Evolutionary conservation across 2,888 invertebrate species (phyloP).

Genomic region (Congeria kusceri): DNA sequence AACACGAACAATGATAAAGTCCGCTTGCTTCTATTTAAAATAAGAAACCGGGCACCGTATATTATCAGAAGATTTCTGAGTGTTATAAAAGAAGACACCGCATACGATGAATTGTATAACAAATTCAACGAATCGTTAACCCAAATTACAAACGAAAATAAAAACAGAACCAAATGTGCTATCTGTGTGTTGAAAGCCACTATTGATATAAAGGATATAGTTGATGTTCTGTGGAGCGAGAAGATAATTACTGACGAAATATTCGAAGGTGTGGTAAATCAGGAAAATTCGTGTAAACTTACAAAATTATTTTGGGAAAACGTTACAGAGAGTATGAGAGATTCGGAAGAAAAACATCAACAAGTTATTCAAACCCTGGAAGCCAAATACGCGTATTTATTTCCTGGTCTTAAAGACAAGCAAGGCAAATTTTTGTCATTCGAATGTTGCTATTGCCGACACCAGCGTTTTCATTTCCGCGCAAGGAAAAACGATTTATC

Average conservation of each 20-base stretch:
- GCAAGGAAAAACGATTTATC: too few species aligned
- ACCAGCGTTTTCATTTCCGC: too few species aligned
- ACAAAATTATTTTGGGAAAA: too few species aligned
- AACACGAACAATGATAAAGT: not conserved
- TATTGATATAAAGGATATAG: not conserved
- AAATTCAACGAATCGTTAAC: conserved; percentile 9
- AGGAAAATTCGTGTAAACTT: not conserved
- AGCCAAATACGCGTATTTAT: conserved; percentile 16
- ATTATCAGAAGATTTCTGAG: conserved; percentile 10
- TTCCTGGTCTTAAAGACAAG: not conserved
- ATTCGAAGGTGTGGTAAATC: not conserved
- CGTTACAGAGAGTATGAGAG: conserved; percentile 6
- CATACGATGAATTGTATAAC: conserved; percentile 3
- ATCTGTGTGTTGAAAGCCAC: conserved; percentile 9
- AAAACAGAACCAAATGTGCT: conserved; percentile 3
- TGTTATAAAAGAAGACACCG: not conserved
- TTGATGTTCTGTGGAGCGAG: not conserved
- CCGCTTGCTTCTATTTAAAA: conserved; percentile 8
- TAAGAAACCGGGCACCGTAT: conserved; percentile 5
- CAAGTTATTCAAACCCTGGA: conserved; percentile 3
- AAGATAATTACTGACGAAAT: not conserved
- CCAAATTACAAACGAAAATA: conserved; percentile 17
- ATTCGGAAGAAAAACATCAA: not conserved
- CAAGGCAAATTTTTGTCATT: not conserved
- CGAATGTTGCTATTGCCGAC: too few species aligned